Conservation (phyloP, 2,888 invertebrate genomes). For the Drosophila bunnanda region DNA sequence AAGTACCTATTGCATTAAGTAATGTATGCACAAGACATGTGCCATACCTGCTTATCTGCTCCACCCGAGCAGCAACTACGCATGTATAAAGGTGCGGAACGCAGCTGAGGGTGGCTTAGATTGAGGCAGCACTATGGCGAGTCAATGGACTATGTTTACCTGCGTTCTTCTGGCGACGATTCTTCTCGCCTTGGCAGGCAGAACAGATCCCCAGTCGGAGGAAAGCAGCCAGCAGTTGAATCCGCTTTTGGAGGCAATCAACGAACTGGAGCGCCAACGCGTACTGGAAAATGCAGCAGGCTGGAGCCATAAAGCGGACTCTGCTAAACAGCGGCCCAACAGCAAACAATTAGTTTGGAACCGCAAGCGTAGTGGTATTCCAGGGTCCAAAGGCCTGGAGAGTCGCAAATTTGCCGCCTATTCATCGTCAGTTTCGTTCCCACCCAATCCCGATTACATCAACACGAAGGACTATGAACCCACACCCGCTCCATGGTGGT, state of each 20-base stretch:
- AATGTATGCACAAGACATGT: neutral
- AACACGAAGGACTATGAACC: constrained; percentile 46
- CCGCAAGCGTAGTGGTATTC: constrained; percentile 34
- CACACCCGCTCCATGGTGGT: constrained; percentile 57
- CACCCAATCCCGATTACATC: constrained; percentile 55
- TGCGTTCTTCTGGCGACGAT: neutral
- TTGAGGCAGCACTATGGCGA: constrained; percentile 9
- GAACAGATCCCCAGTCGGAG: neutral
- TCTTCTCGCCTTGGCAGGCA: neutral
- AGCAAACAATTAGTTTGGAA: constrained; percentile 62
- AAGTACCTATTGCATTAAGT: constrained; percentile 7
- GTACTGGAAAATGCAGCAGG: neutral
- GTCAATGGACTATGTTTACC: neutral
- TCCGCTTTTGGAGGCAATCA: constrained; percentile 51
- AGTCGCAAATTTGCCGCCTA: neutral
- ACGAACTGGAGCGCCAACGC: constrained; percentile 54
- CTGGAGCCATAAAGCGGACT: neutral
- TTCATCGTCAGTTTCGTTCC: neutral
- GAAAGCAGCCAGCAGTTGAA: constrained; percentile 33
- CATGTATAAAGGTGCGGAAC: constrained; percentile 9
- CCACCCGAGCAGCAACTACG: neutral
- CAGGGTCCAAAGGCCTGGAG: constrained; percentile 6
- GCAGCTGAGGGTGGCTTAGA: neutral
- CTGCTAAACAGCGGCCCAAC: constrained; percentile 41
- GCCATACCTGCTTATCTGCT: neutral